Percentiles rank a stretch among this genome's conserved stretches.
Evolutionary conservation across 2,888 invertebrate species (phyloP).

Genomic region (Malthinus flaveolus): DNA sequence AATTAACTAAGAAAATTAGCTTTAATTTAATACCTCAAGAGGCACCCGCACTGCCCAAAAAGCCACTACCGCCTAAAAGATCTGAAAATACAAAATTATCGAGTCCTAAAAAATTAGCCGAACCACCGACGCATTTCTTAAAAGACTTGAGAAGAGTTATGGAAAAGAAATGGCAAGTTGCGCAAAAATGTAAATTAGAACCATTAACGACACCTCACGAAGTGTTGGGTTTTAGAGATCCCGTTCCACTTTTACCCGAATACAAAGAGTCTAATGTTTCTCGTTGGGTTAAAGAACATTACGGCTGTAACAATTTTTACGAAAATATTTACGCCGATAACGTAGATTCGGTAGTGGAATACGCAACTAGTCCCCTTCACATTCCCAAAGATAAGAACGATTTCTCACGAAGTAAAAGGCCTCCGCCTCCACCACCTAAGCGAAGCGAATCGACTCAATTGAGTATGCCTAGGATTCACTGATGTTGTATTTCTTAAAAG

Average conservation of each 20-base stretch:
- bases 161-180: slow-evolving; percentile 92
- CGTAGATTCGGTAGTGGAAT: slow-evolving; percentile 55
- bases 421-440: slow-evolving; percentile 89
- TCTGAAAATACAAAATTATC: slow-evolving; percentile 75
- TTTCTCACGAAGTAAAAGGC: slow-evolving; percentile 60
- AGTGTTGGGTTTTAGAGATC: slow-evolving; percentile 86
- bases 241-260: slow-evolving; percentile 70
- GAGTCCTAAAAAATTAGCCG: slow-evolving; percentile 76
- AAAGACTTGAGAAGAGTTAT: slow-evolving; percentile 89
- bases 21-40: slow-evolving; percentile 63
- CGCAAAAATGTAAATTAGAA: slow-evolving; percentile 88
- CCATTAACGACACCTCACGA: slow-evolving; percentile 88
- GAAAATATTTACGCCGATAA: slow-evolving; percentile 70
- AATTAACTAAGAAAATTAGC: slow-evolving; percentile 65
- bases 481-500: slow-evolving; percentile 31
- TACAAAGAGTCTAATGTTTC: slow-evolving; percentile 84
- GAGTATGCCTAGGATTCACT: slow-evolving; percentile 53
- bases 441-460: slow-evolving; percentile 86
- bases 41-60: slow-evolving; percentile 65
- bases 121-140: slow-evolving; percentile 81
- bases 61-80: slow-evolving; percentile 75
- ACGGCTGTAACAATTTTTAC: slow-evolving; percentile 74
- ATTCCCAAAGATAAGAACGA: slow-evolving; percentile 33
- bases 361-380: slow-evolving; percentile 53
- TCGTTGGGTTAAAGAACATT: slow-evolving; percentile 89